Evolutionary conservation across 2,888 invertebrate genomes (phyloP), one percentile per base, ranked within the genome.

Genomic region (Drosophila neonasuta): DNA sequence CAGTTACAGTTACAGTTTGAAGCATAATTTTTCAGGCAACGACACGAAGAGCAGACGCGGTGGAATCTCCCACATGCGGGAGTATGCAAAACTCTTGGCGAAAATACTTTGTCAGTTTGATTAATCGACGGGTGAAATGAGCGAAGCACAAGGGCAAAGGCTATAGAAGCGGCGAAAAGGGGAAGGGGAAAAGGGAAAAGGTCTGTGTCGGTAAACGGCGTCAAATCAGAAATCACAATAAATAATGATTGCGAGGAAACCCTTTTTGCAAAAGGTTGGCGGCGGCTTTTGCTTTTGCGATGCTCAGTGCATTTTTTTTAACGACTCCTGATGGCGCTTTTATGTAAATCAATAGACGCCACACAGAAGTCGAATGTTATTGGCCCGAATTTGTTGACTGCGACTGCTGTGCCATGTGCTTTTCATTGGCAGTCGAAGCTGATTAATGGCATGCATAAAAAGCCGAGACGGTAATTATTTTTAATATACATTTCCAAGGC

Each of bases 151-250:
- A 30, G 30, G 17, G 2, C 17, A 2, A 2, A 36, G 36, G 5
- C 9, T n/a, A 11, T 9, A 2, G 30, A 10, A 41, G 15, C 11
- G 20, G 11, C 5, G 24, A 24, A 6, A 7, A 7, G 34, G 30
- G 9, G 13, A 9, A 10, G 2, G 9, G 30, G 13, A 15, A 15
- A 5, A 57, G 32, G 11, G 34, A 15, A 56, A 13, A 45, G 39
- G 17, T 17, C 36, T 51, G n/a, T 48, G 54, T 11, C 63, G 63
- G 77, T 78, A 81, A 81, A 74, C 71, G 74, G 74, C 77, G 66
- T 84, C 85, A 86, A 82, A 86, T 85, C 80, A 83, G 74, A 83
- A 80, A 80, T 82, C 87, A 81, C 87, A 85, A 86, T 81, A 86
- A 86, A 74, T 77, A 81, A 81, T 71, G 86, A 77, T 77, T 68